Evolutionary conservation across 1,140 invertebrate species (phyloP).

Genomic region (Elymnias hypermnestra): DNA sequence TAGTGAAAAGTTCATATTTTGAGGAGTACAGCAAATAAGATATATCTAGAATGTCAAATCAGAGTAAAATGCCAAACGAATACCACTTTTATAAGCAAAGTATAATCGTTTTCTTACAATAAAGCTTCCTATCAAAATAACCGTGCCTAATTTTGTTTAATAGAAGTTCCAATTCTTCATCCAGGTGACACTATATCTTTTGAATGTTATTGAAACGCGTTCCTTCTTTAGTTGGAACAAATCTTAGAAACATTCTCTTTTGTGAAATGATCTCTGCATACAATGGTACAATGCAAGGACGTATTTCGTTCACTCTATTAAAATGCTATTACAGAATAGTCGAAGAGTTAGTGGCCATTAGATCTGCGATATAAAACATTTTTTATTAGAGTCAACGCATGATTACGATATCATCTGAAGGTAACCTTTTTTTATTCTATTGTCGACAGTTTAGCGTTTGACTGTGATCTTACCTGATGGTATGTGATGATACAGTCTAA

Average conservation of each 20-base stretch:
- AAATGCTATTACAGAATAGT: slow-evolving; percentile 44
- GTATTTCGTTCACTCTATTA: slow-evolving; percentile 62
- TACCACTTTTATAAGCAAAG: no score
- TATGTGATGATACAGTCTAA: no score
- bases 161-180: slow-evolving; percentile 4
- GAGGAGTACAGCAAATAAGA: no score
- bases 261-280: slow-evolving; percentile 40
- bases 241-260: slow-evolving; percentile 47
- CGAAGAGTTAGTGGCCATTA: neutral
- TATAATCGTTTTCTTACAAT: no score
- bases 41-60: no score
- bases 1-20: no score
- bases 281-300: slow-evolving; percentile 66
- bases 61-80: no score
- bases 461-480: no score
- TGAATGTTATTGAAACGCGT: slow-evolving; percentile 16
- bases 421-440: no score
- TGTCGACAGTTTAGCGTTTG: no score
- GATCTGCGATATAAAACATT: neutral
- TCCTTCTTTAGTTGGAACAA: slow-evolving; percentile 27
- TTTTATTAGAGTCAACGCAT: no score
- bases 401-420: no score
- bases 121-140: neutral
- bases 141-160: slow-evolving; percentile 12
- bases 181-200: slow-evolving; percentile 35